A percentile compares a stretch with the other conserved stretches of the same genome.
Evolutionary conservation across 2,888 invertebrate species (phyloP).

Genomic region (Sipha maydis): DNA sequence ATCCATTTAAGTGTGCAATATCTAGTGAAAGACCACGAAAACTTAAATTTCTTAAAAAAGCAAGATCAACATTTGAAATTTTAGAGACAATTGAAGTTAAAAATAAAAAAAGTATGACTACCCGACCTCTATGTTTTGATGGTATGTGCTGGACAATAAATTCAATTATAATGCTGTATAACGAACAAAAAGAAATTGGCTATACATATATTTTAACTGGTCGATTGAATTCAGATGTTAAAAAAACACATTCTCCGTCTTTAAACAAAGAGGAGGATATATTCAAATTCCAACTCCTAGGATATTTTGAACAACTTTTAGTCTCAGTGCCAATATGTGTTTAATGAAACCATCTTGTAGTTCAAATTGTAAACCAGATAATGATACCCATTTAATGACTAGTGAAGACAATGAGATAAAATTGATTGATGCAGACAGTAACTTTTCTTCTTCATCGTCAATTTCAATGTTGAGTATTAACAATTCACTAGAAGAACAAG

Average conservation of each 20-base stretch:
- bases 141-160: slow-evolving; percentile 65
- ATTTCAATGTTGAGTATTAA: not conserved
- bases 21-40: not conserved
- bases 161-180: slow-evolving; percentile 64
- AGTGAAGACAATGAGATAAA: not conserved
- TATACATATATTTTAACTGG: slow-evolving; percentile 63
- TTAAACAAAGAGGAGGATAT: slow-evolving; percentile 64
- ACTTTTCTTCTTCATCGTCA: not conserved
- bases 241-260: slow-evolving; percentile 65
- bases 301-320: slow-evolving; percentile 62
- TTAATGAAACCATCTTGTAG: slow-evolving; percentile 1
- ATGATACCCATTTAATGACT: slow-evolving; percentile 13
- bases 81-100: not conserved
- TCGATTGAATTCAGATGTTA: slow-evolving; percentile 64
- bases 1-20: slow-evolving; percentile 63
- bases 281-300: slow-evolving; percentile 63
- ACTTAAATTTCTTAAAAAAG: slow-evolving; percentile 62
- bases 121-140: slow-evolving; percentile 64
- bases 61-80: not conserved
- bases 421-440: not conserved
- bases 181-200: slow-evolving; percentile 63
- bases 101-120: not conserved
- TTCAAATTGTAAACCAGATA: not conserved
- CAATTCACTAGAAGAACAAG: not conserved
- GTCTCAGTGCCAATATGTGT: slow-evolving; percentile 36